Conservation (phyloP, 2,113 vertebrate species). For the Mastomys natalensis region DNA sequence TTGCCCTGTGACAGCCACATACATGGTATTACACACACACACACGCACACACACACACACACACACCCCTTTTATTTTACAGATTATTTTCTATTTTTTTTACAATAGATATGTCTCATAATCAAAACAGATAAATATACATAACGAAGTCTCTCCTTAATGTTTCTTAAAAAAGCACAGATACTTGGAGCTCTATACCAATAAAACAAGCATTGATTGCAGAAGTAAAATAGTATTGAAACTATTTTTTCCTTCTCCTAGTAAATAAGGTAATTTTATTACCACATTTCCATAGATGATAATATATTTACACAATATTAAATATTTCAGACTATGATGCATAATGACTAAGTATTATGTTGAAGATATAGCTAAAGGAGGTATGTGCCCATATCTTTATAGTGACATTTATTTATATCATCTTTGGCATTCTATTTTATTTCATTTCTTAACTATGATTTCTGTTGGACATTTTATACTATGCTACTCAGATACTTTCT, state of each 20-base stretch:
- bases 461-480: not conserved
- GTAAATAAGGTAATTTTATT: not conserved
- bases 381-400: not conserved
- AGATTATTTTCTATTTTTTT: constrained; percentile 15
- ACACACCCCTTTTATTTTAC: not conserved
- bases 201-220: not conserved
- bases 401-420: not conserved
- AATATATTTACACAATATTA: not conserved
- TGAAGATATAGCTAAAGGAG: not conserved
- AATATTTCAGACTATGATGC: not conserved
- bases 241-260: not conserved
- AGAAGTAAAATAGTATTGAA: constrained; percentile 32
- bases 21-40: not conserved
- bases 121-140: not conserved
- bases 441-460: constrained; percentile 29
- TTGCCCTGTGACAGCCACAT: not conserved
- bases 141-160: not conserved
- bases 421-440: not conserved
- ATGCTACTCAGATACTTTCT: not conserved
- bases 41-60: not conserved
- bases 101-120: not conserved
- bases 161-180: constrained; percentile 1
- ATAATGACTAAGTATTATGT: not conserved
- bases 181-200: constrained; percentile 11
- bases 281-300: constrained; percentile 33